Conservation (phyloP, 2,113 vertebrate species). For the Cinclus cinclus region DNA sequence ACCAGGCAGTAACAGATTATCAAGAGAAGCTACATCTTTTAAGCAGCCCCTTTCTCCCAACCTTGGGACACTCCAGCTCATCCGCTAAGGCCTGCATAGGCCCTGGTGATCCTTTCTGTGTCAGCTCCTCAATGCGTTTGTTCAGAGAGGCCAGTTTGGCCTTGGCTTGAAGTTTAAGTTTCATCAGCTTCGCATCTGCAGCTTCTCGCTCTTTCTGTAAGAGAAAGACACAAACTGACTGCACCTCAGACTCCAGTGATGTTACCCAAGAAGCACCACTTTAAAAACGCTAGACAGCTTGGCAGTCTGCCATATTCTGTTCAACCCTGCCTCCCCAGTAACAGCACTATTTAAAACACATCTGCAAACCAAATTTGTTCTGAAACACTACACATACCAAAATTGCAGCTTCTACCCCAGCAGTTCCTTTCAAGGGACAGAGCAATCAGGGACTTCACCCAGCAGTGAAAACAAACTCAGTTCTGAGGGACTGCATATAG, state of each 20-base stretch:
- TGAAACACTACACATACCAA: background rate
- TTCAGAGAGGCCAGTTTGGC: conserved; percentile 86
- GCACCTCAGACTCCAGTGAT: background rate
- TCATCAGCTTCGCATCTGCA: conserved; percentile 85
- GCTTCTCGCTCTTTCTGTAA: conserved; percentile 85
- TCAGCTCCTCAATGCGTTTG: conserved; percentile 87
- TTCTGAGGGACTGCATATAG: too few species aligned
- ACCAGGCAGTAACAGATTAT: background rate
- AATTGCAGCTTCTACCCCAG: background rate
- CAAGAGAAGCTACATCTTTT: background rate
- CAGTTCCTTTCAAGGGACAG: background rate
- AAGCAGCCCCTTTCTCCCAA: background rate
- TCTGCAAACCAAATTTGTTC: background rate
- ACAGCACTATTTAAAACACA: background rate
- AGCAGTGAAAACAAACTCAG: background rate
- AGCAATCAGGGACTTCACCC: background rate
- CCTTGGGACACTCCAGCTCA: conserved; percentile 31
- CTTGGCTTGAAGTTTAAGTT: conserved; percentile 93
- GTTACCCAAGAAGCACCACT: background rate
- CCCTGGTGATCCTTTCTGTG: conserved; percentile 65
- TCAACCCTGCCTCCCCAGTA: background rate
- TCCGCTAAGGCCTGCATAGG: background rate
- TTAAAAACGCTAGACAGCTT: background rate
- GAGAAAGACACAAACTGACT: background rate
- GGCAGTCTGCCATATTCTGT: background rate